These are phyloP conservation scores for Platerodrilus igneus DNA, from an alignment of 2,888 invertebrate genomes.

Conservation along the genomic window DNA sequence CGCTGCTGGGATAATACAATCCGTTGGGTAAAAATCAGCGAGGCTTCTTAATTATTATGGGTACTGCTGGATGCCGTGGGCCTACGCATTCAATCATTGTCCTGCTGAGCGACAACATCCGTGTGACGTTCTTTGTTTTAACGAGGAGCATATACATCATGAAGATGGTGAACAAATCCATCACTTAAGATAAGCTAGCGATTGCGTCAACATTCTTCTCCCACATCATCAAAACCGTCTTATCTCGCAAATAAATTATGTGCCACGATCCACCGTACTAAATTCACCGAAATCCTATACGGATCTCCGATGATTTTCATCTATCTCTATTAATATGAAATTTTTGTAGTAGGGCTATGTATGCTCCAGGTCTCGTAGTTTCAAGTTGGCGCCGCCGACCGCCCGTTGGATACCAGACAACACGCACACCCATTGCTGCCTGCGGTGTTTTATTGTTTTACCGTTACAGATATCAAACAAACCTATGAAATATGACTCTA, in stretches of 20 bases:
- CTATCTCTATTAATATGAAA: no score
- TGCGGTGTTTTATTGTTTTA: slow-evolving; percentile 50
- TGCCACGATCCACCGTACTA: no score
- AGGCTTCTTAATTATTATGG: no score
- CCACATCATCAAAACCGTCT: slow-evolving; percentile 30
- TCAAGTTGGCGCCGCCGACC: slow-evolving; percentile 44
- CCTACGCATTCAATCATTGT: slow-evolving; percentile 40
- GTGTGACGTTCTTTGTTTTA: slow-evolving; percentile 38
- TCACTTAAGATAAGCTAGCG: slow-evolving; percentile 39
- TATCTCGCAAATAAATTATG: no score
- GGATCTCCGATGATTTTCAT: no score
- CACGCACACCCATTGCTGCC: slow-evolving; percentile 45
- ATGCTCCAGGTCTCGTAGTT: slow-evolving; percentile 13
- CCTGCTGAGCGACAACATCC: slow-evolving; percentile 41
- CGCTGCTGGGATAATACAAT: no score
- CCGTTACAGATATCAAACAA: slow-evolving; percentile 46
- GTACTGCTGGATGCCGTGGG: slow-evolving; percentile 40
- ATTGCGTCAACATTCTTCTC: slow-evolving; percentile 37
- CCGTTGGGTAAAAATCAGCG: no score
- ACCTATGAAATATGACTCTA: slow-evolving; percentile 33
- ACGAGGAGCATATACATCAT: slow-evolving; percentile 28
- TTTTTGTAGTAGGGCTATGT: no score
- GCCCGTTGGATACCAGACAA: slow-evolving; percentile 45
- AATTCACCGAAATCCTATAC: no score
- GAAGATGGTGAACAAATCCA: slow-evolving; percentile 37